Evolutionary conservation across 2,888 invertebrate genomes (phyloP).

Genomic region (Dasysyrphus albostriatus): DNA sequence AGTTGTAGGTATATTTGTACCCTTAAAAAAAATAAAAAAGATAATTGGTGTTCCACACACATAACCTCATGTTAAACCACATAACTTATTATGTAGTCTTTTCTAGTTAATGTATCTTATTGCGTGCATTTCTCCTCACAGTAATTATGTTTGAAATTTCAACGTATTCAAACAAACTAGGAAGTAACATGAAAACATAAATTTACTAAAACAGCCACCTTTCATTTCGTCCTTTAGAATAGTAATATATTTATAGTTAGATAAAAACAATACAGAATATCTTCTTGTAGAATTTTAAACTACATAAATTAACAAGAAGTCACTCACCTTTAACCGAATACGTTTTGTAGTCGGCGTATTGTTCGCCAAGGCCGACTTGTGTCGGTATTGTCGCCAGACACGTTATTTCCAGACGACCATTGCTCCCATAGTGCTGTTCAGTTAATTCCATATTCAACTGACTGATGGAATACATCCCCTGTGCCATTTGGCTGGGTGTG

Average conservation of each 20-base stretch:
- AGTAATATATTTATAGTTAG: background rate
- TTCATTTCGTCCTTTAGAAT: background rate
- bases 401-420: conserved; percentile 89
- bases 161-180: background rate
- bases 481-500: conserved; percentile 79
- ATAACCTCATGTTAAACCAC: no score
- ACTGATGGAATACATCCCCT: conserved; percentile 86
- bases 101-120: no score
- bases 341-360: conserved; percentile 90
- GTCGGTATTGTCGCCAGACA: conserved; percentile 92
- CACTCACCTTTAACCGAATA: conserved; percentile 89
- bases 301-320: background rate
- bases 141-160: background rate
- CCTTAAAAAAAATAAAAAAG: no score
- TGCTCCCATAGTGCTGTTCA: conserved; percentile 88
- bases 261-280: background rate
- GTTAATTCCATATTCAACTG: conserved; percentile 90
- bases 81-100: no score
- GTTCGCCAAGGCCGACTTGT: conserved; percentile 88
- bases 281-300: no score
- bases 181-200: background rate
- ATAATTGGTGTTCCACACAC: no score
- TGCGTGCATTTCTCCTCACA: background rate
- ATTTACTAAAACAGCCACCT: no score
- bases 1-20: no score